Evolutionary conservation across 1,140 invertebrate genomes (phyloP).

Genomic region (Hestina assimilis): DNA sequence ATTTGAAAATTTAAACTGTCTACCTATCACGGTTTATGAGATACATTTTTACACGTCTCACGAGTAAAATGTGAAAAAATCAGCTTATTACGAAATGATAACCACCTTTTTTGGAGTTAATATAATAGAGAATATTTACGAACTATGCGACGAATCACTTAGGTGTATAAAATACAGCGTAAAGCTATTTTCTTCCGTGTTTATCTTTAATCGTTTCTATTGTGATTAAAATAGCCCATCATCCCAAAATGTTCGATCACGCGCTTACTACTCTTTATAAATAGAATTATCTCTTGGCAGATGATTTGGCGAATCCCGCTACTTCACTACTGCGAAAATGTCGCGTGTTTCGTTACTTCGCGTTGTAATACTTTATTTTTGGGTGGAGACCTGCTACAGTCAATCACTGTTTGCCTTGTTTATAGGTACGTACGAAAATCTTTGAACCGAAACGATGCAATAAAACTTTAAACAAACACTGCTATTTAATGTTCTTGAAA

Average conservation of each 20-base stretch:
- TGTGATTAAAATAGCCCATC: conserved; percentile 55
- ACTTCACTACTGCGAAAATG: conserved; percentile 37
- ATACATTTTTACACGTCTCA: too few species aligned
- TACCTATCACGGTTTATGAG: too few species aligned
- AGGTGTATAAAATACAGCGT: background rate
- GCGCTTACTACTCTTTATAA: conserved; percentile 57
- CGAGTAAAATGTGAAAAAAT: too few species aligned
- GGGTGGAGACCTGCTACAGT: conserved; percentile 10
- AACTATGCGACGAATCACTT: background rate
- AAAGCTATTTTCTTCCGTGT: conserved; percentile 41
- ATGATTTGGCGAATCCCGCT: conserved; percentile 38
- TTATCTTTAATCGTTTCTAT: conserved; percentile 39
- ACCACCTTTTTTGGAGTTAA: too few species aligned
- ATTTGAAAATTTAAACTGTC: too few species aligned
- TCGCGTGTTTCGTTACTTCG: conserved; percentile 39
- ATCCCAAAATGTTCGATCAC: conserved; percentile 60
- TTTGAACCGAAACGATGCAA: conserved; percentile 9
- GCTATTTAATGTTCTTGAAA: background rate
- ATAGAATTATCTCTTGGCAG: conserved; percentile 70
- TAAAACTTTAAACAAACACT: conserved; percentile 5
- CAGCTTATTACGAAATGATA: too few species aligned
- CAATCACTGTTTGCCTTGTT: conserved; percentile 8
- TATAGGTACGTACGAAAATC: conserved; percentile 7
- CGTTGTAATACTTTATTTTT: conserved; percentile 38
- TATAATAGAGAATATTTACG: conserved; percentile 7